Evolutionary conservation across 1,140 invertebrate species (phyloP), one percentile per base, ranked within the genome.

Genomic region (Pachypeltis micranthus): DNA sequence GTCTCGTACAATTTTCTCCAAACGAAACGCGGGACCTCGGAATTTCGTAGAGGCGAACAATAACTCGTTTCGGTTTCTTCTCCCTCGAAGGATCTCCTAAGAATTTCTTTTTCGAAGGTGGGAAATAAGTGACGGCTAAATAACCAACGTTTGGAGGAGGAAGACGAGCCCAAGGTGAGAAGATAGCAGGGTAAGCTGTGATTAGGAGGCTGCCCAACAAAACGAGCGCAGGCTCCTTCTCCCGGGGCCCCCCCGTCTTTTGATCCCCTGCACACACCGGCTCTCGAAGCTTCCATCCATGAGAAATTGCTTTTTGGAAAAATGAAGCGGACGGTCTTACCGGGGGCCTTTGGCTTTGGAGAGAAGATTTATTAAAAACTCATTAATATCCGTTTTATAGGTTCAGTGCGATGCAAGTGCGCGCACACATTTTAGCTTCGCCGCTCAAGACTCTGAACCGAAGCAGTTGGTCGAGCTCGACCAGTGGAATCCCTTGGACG

Each of bases 191-290:
- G 54, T 25, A 56, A 56, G 54, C 54, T 56, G 54, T 56, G 25
- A 56, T 56, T 56, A 56, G 54, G 54, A 56, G 19, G 54, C 19
- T 19, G n/a, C 54, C 54, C 54, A 56, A 56, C 54, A 56, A 56
- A 56, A 56, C 54, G 54, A 56, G 19, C 54, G 25, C 54, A 56
- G 25, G 19, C 54, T 56, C 25, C 25, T 26, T 26, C 4, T 7
- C 21, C 54, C 24, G 44, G 24, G n/a, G 19, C 14, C 47, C 31
- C 16, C 31, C 31, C 31, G 16, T 39, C 31, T 16, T 16, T 10
- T 39, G 7, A 39, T 39, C 31, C 16, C 31, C 31, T 7, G 31
- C 16, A 39, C 31, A 7, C 31, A 39, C 31, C 31, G 7, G 7
- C 7, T 10, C 31, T 39, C 31, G 16, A 39, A n/a, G n/a, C n/a